Conservation (phyloP, 1,140 invertebrate genomes). For the Heliconius hermathena region DNA sequence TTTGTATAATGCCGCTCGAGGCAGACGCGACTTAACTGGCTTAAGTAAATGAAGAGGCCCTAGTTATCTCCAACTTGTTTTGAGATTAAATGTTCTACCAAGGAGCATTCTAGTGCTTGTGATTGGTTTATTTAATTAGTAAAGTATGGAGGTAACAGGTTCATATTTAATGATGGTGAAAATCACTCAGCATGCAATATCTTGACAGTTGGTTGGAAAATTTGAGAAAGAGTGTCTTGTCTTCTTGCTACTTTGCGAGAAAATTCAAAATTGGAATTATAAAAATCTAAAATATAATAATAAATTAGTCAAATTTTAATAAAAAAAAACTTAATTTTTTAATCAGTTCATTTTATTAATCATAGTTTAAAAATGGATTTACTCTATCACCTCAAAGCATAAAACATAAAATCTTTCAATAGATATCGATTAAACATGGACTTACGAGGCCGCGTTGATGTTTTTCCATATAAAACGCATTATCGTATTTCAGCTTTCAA, state of each 20-base stretch:
- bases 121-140: not conserved
- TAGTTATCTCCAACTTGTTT: not conserved
- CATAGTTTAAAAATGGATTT: too few relatives aligned
- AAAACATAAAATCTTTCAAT: not conserved
- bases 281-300: too few relatives aligned
- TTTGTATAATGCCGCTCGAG: slow-evolving; percentile 6
- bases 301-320: too few relatives aligned
- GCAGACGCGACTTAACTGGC: not conserved
- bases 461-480: not conserved
- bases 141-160: not conserved
- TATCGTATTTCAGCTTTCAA: slow-evolving; percentile 9
- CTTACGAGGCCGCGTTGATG: not conserved
- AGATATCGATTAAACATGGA: not conserved
- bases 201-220: too few relatives aligned
- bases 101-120: not conserved
- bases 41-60: slow-evolving; percentile 10
- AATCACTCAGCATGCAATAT: too few relatives aligned
- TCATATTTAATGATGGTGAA: not conserved
- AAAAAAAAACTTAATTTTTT: too few relatives aligned
- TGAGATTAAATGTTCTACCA: not conserved
- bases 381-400: not conserved
- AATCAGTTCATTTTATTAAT: too few relatives aligned
- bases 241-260: too few relatives aligned
- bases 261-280: too few relatives aligned
- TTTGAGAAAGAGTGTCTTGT: too few relatives aligned